phyloP scores from a whole-genome alignment of 1,140 invertebrate species.

The Lasioglossum albipes region DNA sequence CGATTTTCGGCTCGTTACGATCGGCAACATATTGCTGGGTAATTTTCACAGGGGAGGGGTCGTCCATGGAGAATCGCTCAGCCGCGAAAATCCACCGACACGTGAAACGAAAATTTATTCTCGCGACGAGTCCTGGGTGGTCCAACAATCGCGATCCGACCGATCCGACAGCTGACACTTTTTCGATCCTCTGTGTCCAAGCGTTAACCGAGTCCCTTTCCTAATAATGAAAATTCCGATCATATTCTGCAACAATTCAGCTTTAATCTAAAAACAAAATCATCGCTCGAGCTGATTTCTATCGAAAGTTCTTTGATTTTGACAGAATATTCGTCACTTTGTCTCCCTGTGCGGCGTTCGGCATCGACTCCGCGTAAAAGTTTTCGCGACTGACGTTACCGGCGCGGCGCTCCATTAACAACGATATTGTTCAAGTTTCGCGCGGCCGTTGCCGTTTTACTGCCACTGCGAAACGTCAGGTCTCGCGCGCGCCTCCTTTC shows the following conservation, averaged over 20 bases:
- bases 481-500: not conserved
- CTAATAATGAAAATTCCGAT: no score
- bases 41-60: slow-evolving; percentile 56
- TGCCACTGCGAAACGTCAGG: not conserved
- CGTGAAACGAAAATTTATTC: slow-evolving; percentile 68
- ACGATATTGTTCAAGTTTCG: slow-evolving; percentile 17
- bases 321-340: no score
- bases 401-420: not conserved
- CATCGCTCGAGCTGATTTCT: no score
- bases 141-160: slow-evolving; percentile 20
- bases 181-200: not conserved
- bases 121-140: slow-evolving; percentile 12
- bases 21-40: slow-evolving; percentile 69
- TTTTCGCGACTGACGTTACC: not conserved
- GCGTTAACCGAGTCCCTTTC: no score
- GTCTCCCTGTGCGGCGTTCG: not conserved
- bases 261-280: no score
- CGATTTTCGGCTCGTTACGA: slow-evolving; percentile 61
- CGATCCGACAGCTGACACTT: slow-evolving; percentile 48
- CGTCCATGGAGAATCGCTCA: slow-evolving; percentile 53
- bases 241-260: no score
- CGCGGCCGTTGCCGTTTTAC: slow-evolving; percentile 2
- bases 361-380: no score
- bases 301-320: no score
- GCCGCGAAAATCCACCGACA: slow-evolving; percentile 58